Percentiles rank a stretch among this genome's conserved stretches.
phyloP scores from a whole-genome alignment of 2,888 invertebrate species.

The Periphyllus acericola region DNA sequence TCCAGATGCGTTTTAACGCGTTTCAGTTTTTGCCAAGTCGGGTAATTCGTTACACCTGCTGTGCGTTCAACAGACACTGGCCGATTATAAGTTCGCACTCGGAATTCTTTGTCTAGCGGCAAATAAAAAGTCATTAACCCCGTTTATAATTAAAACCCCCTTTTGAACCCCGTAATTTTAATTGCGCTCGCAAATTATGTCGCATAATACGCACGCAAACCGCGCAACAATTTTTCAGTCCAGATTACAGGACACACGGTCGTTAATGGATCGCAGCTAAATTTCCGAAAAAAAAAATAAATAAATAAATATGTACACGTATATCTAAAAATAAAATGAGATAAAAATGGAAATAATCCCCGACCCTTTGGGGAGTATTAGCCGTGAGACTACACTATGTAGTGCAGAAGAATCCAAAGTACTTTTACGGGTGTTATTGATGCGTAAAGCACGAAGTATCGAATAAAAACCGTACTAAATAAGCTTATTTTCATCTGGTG shows the following conservation, averaged over 20 bases:
- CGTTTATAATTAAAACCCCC: constrained; percentile 54
- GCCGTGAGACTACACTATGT: too few relatives aligned
- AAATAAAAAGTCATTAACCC: constrained; percentile 58
- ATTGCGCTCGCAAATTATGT: constrained; percentile 38
- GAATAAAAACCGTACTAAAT: not conserved
- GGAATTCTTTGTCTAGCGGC: constrained; percentile 35
- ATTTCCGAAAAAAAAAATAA: too few relatives aligned
- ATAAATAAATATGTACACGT: too few relatives aligned
- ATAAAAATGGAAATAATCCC: too few relatives aligned
- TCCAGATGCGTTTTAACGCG: constrained; percentile 46
- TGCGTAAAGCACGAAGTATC: too few relatives aligned
- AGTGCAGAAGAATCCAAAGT: too few relatives aligned
- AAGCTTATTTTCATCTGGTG: too few relatives aligned
- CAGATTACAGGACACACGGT: not conserved
- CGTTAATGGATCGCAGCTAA: too few relatives aligned
- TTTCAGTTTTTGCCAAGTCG: constrained; percentile 44
- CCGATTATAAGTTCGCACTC: constrained; percentile 30
- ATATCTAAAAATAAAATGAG: too few relatives aligned
- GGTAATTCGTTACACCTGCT: constrained; percentile 57
- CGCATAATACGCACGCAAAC: not conserved
- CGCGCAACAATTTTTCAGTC: constrained; percentile 19
- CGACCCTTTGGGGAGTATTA: too few relatives aligned
- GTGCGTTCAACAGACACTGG: constrained; percentile 34
- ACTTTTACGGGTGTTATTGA: too few relatives aligned
- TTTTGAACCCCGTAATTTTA: not conserved